A percentile compares a stretch with the other conserved stretches of the same genome.
These are phyloP conservation scores for Dallia pectoralis DNA, from an alignment of 2,797 vertebrate genomes.

Conservation along the genomic window DNA sequence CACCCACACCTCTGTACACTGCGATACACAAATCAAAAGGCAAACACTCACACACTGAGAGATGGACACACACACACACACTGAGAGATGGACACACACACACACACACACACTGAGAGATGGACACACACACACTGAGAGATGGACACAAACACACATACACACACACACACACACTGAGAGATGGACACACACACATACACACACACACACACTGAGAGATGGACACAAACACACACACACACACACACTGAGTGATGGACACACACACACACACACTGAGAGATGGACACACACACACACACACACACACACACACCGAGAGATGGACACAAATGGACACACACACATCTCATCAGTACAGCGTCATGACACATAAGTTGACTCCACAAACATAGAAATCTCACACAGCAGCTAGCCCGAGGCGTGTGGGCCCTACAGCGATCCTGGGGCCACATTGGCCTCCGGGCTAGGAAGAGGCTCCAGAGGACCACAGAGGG, in stretches of 20 bases:
- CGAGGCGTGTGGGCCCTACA: conserved; percentile 58
- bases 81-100: conserved; percentile 34
- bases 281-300: conserved; percentile 43
- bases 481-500: conserved; percentile 49
- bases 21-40: conserved; percentile 39
- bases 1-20: conserved; percentile 32
- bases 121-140: background rate
- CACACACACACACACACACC: too few relatives aligned
- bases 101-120: conserved; percentile 38
- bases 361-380: background rate
- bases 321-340: background rate
- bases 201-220: conserved; percentile 45
- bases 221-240: too few relatives aligned
- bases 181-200: background rate
- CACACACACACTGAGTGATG: too few relatives aligned
- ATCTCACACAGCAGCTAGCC: conserved; percentile 53
- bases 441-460: conserved; percentile 62
- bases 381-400: conserved; percentile 7
- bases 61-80: background rate
- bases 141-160: background rate
- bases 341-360: background rate
- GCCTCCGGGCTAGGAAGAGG: conserved; percentile 54
- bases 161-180: background rate
- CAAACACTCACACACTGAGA: background rate
- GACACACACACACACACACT: too few relatives aligned